Evolutionary conservation across 1,140 invertebrate species (phyloP), one percentile per base, ranked within the genome.

Genomic region (Cephus cinctus): DNA sequence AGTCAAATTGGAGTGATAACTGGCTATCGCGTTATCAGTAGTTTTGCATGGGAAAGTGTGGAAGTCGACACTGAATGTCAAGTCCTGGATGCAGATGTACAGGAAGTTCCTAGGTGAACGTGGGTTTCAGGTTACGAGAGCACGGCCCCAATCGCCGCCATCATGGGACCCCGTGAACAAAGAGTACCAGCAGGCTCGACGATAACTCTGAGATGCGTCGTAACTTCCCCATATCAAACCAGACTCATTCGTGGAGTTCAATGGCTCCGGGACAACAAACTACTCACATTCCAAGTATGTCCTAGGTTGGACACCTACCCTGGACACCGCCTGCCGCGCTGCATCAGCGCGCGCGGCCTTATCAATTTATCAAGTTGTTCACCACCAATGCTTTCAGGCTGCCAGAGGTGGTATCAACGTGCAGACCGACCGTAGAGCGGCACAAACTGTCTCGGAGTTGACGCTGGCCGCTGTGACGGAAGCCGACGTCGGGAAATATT

Each of bases 401-500:
- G 68, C 66, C 9, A 65, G 75, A 46, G 75, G 77, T 40, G 76
- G 77, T 27, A 75, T 79, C 54, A 77, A 67, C 48, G 69, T 79
- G 19, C 77, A 78, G 50, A 80, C 78, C 3, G 77, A 76, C 48
- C 69, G 61, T 42, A 69, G 67, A n/a, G 70, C 71, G 3, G 65
- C 67, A 6, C 70, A 74, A 30, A 74, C 77, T 3, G 61, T 75
- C 42, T 78, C 74, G 30, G 69, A 73, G 52, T 67, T 75, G 35
- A 81, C 79, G 36, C 60, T 78, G 42, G 73, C 75, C 20, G 63
- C 66, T n/a, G 66, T 80, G 18, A 71, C 70, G 14, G 43, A 50
- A 12, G 54, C 61, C 31, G 80, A 81, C 51, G 67, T 75, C 0
- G 81, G 80, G 3, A 81, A 80, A 58, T 82, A 82, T 59, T 78